These are phyloP conservation scores for Dendrophyllia cribrosa DNA, from an alignment of 64 coral and sea anemone species.

Conservation along the genomic window DNA sequence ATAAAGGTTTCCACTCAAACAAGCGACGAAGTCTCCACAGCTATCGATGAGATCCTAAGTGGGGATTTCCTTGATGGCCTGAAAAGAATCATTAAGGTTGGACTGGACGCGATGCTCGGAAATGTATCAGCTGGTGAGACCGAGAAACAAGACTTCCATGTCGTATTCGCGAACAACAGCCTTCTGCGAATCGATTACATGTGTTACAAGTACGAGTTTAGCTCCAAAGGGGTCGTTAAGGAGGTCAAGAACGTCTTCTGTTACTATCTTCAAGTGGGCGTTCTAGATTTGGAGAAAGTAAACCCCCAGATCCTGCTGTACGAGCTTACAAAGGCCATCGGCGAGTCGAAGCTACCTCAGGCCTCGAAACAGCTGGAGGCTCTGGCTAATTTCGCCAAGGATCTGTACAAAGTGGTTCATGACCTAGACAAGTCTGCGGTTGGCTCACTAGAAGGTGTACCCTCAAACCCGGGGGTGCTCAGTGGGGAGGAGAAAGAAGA, in stretches of 20 bases:
- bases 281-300: slow-evolving; percentile 35
- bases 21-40: not conserved
- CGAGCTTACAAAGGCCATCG: slow-evolving; percentile 35
- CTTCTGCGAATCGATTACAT: slow-evolving; percentile 55
- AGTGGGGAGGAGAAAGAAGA: not conserved
- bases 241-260: slow-evolving; percentile 25
- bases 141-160: slow-evolving; percentile 18
- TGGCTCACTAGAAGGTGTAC: not conserved
- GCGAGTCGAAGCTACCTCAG: not conserved
- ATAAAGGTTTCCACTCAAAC: not conserved
- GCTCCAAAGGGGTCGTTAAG: not conserved
- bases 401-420: slow-evolving; percentile 6
- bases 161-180: slow-evolving; percentile 48
- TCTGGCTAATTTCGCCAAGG: not conserved
- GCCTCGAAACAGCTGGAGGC: not conserved
- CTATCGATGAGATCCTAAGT: not conserved
- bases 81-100: slow-evolving; percentile 11
- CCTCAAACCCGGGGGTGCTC: not conserved
- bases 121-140: slow-evolving; percentile 11
- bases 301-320: slow-evolving; percentile 44
- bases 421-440: not conserved
- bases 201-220: slow-evolving; percentile 52
- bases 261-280: slow-evolving; percentile 35
- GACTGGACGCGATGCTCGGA: slow-evolving; percentile 26
- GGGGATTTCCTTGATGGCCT: slow-evolving; percentile 31